A percentile compares a stretch with the other conserved stretches of the same genome.
Evolutionary conservation across 2,113 vertebrate genomes (phyloP).

Genomic region (Penelope pileata): DNA sequence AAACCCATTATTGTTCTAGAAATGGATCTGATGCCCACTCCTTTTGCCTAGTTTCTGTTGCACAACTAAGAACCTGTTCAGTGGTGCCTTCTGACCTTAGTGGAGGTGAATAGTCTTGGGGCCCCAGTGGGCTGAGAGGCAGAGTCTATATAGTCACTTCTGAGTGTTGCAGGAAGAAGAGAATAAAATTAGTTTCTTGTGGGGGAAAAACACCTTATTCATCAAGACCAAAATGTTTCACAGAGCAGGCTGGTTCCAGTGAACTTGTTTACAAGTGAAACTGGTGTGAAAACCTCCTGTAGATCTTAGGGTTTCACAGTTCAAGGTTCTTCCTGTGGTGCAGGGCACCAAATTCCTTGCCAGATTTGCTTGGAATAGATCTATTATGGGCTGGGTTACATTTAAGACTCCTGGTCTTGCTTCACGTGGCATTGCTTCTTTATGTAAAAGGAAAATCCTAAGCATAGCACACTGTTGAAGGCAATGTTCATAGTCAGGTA

Average conservation of each 20-base stretch:
- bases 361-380: neutral
- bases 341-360: neutral
- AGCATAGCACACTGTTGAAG: neutral
- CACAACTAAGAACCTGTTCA: neutral
- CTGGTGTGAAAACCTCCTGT: neutral
- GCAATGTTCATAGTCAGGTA: neutral
- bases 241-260: neutral
- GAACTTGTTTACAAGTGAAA: neutral
- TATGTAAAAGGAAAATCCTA: neutral
- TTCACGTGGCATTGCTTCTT: neutral
- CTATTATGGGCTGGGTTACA: neutral
- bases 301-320: neutral
- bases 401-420: fast-evolving
- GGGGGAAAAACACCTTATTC: neutral
- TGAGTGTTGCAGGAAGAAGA: neutral
- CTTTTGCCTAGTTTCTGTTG: neutral
- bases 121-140: neutral
- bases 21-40: neutral
- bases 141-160: neutral
- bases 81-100: neutral
- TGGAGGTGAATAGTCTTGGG: neutral
- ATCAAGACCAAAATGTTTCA: neutral
- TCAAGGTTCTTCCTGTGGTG: neutral
- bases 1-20: neutral
- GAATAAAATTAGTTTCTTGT: neutral